Base-by-base conservation (phyloP, 1,140 invertebrate species). In the Neodiprion virginianus region DNA sequence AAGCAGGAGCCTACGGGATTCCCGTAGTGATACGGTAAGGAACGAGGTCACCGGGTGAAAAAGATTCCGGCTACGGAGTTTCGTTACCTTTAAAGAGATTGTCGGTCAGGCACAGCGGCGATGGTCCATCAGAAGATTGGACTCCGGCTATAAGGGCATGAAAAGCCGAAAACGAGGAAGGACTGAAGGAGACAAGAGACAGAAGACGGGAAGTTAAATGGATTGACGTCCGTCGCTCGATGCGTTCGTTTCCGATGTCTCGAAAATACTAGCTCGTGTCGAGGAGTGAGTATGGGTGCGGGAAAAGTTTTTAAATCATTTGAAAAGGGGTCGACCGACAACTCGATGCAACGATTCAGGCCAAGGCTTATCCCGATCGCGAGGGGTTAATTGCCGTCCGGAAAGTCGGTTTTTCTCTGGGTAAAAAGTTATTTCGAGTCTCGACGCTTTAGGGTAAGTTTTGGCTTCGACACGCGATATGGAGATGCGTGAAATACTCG, bases 71-170 rank as follows among this genome's bases (percentile, higher is more conserved):
- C 53, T 61, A 4, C n/a, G 53, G n/a, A 61, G 53, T 61, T 61
- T 17, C 53, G 53, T 61, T 17, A 61, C 53, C 11, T 61, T 61
- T 61, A 61, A 61, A 61, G 53, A 61, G 53, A 61, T 61, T 8
- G 8, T 8, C 11, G 53, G 53, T 61, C 53, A 1, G 53, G 8
- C 4, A 17, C 53, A 61, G n/a, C 53, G 8, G n/a, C 53, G 53
- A 61, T 61, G 53, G 53, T 14, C 53, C 53, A 61, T 61, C 53
- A 61, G 53, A 61, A 61, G 53, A 61, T 61, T 61, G 53, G 53
- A 61, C n/a, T 61, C n/a, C n/a, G 50, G 17, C 17, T 21, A 21
- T 21, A 21, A 21, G 17, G 17, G 17, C 17, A 21, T 21, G 53
- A 61, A 8, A 61, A 17, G 5, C 17, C 17, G 17, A 61, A 61